Base-by-base conservation (phyloP, 2,113 vertebrate genomes). In the Aphyosemion australe region DNA sequence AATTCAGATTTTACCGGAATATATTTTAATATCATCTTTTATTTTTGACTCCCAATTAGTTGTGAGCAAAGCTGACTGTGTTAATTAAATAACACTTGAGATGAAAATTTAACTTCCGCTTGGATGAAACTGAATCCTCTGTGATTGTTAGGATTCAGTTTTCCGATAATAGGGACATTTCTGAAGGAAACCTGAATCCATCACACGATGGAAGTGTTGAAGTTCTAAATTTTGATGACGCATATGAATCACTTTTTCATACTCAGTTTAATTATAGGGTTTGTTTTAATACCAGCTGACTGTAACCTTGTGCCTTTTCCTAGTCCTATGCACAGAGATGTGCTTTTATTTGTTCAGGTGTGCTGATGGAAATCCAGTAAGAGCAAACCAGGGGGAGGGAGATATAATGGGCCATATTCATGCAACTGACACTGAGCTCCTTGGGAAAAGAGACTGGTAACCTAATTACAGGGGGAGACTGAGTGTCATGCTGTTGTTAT, bases 351-450 rank as follows among this genome's bases (percentile, higher is more conserved):
- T 79, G 63, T 69, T 82, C 78, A 85, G 85, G 82, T 86, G 76
- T 67, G 21, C 51, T 73, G 79, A 84, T 72, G 66, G 82, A 76
- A 70, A 73, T 77, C 63, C 65, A 81, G 66, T 48, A 62, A 58
- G 54, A 74, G 61, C 55, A 65, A 65, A 72, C 61, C 57, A 78
- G 55, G 66, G 53, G 49, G 72, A 18, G 51, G 49, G 80, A 70
- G 80, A 85, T 83, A 85, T 85, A 84, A 85, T 79, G 76, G 82
- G 32, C 62, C 42, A 65, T 75, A 73, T 78, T 79, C 63, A 76
- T 73, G 65, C 67, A 65, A 45, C 60, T 86, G 78, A 86, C 76
- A 78, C 57, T 42, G 49, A 54, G 71, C 64, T 74, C 62, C 65
- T 57, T 18, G 19, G 64, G 71, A 69, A 84, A 39, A 59, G 66